Conservation (phyloP, 2,797 vertebrate species). For the Tauraco hartlaubi region DNA sequence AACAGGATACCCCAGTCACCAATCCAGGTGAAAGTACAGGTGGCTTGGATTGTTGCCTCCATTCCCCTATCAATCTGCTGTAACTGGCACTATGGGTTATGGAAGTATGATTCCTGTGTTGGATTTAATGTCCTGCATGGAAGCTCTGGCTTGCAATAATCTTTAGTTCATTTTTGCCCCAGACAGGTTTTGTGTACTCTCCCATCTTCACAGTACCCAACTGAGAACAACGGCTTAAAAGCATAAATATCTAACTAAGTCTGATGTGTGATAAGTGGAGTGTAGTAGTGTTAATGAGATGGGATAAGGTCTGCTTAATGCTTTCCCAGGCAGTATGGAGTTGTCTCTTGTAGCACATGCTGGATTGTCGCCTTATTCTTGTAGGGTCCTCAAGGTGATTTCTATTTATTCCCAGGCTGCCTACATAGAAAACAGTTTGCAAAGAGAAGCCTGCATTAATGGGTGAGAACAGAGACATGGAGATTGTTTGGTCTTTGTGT, state of each 20-base stretch:
- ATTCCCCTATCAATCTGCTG: not conserved
- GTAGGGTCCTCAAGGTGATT: not conserved
- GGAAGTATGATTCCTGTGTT: not conserved
- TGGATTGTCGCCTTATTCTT: not conserved
- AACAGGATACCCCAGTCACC: not conserved
- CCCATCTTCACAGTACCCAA: not conserved
- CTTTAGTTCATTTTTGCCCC: not conserved
- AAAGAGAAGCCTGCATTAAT: not conserved
- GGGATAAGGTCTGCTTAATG: not conserved
- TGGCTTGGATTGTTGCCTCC: not conserved
- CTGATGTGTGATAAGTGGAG: not conserved
- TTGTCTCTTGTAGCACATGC: not conserved
- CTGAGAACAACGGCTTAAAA: not conserved
- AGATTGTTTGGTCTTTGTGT: not conserved
- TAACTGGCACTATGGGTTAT: not conserved
- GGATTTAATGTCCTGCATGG: not conserved
- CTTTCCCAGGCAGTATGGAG: not conserved
- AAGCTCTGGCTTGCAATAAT: not conserved
- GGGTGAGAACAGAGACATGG: not conserved
- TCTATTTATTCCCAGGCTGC: not conserved
- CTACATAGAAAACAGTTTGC: not conserved
- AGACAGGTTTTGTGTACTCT: not conserved
- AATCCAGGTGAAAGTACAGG: not conserved
- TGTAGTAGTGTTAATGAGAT: not conserved
- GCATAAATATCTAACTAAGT: not conserved